These are phyloP conservation scores for Cnemophilus loriae DNA, from an alignment of 2,113 vertebrate genomes.

Conservation along the genomic window DNA sequence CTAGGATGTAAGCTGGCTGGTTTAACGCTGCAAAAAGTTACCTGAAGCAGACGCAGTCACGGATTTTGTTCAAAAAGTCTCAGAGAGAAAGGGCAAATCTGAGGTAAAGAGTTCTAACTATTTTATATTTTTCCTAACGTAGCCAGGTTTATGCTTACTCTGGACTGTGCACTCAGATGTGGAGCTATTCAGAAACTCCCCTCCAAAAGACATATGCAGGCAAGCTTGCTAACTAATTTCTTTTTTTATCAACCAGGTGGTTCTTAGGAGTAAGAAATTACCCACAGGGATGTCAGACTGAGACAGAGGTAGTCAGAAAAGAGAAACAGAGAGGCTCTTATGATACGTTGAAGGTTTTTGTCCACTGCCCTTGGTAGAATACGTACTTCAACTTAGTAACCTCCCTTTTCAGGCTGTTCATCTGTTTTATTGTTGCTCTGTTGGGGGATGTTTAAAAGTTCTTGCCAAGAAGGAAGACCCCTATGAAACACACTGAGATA, in stretches of 20 bases:
- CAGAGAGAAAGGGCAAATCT: neutral
- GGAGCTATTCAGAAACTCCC: neutral
- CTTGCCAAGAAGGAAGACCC: neutral
- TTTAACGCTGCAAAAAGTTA: neutral
- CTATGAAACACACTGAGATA: neutral
- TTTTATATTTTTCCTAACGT: neutral
- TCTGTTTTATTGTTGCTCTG: neutral
- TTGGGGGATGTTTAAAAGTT: neutral
- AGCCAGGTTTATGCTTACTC: neutral
- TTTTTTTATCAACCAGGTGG: neutral
- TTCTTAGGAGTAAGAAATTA: neutral
- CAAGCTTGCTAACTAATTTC: neutral
- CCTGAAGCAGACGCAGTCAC: neutral
- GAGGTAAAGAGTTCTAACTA: neutral
- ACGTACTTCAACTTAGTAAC: neutral
- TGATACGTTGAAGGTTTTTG: accelerated
- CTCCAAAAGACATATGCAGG: neutral
- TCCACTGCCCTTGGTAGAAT: neutral
- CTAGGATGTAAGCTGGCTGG: neutral
- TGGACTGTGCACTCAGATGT: neutral
- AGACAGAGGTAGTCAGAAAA: neutral
- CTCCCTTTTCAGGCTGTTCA: neutral
- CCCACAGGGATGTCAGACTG: neutral
- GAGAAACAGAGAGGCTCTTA: neutral
- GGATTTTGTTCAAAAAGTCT: neutral